phyloP scores from a whole-genome alignment of 2,113 vertebrate species.

The Cheirogaleus medius region DNA sequence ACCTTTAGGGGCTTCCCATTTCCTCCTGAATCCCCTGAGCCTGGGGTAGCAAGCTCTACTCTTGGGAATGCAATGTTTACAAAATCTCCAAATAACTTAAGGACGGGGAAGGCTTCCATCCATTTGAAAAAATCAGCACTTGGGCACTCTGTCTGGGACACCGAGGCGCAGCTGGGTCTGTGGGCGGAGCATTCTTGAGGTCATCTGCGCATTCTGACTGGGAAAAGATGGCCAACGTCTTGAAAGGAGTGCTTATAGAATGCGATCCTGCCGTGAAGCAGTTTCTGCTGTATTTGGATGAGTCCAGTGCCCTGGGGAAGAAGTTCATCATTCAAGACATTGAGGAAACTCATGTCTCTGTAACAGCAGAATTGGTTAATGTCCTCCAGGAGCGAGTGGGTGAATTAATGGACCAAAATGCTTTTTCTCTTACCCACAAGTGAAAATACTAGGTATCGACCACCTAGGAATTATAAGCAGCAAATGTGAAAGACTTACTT shows the following conservation, averaged over 20 bases:
- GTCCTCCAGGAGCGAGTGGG: slow-evolving; percentile 97
- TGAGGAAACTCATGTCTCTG: slow-evolving; percentile 97
- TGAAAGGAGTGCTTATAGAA: slow-evolving; percentile 83
- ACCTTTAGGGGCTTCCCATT: not conserved
- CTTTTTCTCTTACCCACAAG: slow-evolving; percentile 97
- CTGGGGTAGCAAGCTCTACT: not conserved
- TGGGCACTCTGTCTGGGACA: not conserved
- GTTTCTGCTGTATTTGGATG: slow-evolving; percentile 96
- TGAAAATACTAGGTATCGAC: slow-evolving; percentile 76
- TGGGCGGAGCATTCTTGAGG: not conserved
- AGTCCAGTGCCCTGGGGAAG: slow-evolving; percentile 96
- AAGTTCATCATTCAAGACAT: slow-evolving; percentile 99
- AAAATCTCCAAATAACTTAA: not conserved
- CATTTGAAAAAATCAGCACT: not conserved
- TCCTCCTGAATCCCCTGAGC: not conserved
- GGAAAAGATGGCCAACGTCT: slow-evolving; percentile 95
- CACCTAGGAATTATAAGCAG: not conserved
- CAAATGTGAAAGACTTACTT: slow-evolving; percentile 8
- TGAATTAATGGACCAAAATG: slow-evolving; percentile 98
- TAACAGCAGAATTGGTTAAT: slow-evolving; percentile 94
- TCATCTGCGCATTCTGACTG: not conserved
- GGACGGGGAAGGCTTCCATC: not conserved
- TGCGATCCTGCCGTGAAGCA: slow-evolving; percentile 98
- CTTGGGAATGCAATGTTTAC: not conserved
- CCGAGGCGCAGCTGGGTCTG: no score